Evolutionary conservation across 2,888 invertebrate species (phyloP).

Genomic region (Morpho deidamia): DNA sequence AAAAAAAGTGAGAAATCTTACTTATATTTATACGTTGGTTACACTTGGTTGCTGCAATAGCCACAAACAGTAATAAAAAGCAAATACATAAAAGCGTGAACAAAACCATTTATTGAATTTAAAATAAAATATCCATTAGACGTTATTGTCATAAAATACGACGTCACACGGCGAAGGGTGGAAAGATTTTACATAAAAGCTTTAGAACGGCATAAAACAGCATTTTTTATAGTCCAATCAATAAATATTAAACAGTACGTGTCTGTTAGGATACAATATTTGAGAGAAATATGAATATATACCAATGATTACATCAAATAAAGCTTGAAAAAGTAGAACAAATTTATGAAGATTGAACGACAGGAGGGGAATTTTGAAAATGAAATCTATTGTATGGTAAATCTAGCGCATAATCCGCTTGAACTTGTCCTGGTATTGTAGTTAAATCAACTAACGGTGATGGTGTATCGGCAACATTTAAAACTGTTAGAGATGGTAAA

Average conservation of each 20-base stretch:
- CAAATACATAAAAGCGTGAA: conserved; percentile 15
- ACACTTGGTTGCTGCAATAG: not conserved
- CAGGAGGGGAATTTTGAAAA: conserved; percentile 73
- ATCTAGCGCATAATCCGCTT: conserved; percentile 68
- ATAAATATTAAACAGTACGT: conserved; percentile 48
- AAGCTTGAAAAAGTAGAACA: conserved; percentile 43
- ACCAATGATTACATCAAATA: conserved; percentile 46
- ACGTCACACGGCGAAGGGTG: conserved; percentile 10
- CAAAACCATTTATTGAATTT: conserved; percentile 20
- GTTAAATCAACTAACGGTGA: conserved; percentile 52
- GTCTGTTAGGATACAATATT: conserved; percentile 56
- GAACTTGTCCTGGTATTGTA: conserved; percentile 63
- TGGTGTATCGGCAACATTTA: conserved; percentile 49
- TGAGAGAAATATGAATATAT: conserved; percentile 53
- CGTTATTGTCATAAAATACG: conserved; percentile 24
- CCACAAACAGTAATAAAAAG: conserved; percentile 13
- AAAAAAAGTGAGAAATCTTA: no score
- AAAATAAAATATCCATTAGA: conserved; percentile 30
- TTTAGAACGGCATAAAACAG: not conserved
- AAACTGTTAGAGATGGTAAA: conserved; percentile 33
- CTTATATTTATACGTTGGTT: no score
- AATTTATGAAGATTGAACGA: conserved; percentile 70
- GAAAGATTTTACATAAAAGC: not conserved
- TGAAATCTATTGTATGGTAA: conserved; percentile 69
- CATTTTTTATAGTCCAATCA: conserved; percentile 16